Conservation (phyloP, 2,888 invertebrate species). For the Drosophila mercatorum region DNA sequence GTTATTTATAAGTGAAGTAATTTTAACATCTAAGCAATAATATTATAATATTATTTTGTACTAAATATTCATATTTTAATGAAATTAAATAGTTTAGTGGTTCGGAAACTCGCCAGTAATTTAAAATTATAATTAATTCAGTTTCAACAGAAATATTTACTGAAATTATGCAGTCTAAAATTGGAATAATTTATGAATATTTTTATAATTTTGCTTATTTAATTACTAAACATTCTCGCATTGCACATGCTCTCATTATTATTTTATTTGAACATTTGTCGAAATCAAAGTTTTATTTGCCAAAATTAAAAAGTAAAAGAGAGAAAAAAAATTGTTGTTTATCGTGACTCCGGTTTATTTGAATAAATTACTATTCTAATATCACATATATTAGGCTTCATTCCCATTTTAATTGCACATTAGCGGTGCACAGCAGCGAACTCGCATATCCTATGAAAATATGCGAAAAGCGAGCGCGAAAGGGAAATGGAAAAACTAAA, state of each 20-base stretch:
- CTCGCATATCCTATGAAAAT: not conserved
- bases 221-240: not conserved
- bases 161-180: not conserved
- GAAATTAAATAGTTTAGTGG: no score
- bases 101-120: no score
- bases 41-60: no score
- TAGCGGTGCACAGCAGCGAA: not conserved
- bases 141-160: no score
- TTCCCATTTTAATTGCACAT: slow-evolving; percentile 27
- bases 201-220: not conserved
- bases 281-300: not conserved
- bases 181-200: not conserved
- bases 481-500: slow-evolving; percentile 39
- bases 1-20: no score
- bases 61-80: no score
- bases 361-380: slow-evolving; percentile 12
- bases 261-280: not conserved
- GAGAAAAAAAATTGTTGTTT: not conserved
- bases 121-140: no score
- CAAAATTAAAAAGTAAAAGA: not conserved
- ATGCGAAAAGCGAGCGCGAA: slow-evolving; percentile 15
- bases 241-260: not conserved
- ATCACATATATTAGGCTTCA: not conserved
- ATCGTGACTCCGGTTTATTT: not conserved
- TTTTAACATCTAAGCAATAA: no score